These are phyloP conservation scores for Brachionus koreanus DNA, from an alignment of 1,140 invertebrate genomes.

Conservation along the genomic window DNA sequence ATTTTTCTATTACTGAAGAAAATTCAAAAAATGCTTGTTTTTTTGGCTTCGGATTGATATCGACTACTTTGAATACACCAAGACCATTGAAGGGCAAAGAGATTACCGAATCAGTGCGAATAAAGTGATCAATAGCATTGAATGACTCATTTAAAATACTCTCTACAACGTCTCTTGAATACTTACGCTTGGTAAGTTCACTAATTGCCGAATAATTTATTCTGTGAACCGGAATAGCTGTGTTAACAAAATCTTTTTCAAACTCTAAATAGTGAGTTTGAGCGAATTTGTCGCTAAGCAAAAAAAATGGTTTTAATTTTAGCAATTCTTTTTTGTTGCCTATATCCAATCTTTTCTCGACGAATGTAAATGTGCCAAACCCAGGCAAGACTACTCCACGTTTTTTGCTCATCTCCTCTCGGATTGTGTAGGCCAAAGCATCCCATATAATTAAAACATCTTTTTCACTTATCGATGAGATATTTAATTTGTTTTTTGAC, in stretches of 20 bases:
- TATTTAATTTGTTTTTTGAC: not conserved
- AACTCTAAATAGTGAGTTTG: not conserved
- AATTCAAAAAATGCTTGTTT: constrained; percentile 20
- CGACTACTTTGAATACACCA: not conserved
- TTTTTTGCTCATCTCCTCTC: constrained; percentile 40
- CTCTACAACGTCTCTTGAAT: constrained; percentile 26
- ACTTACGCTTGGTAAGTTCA: constrained; percentile 24
- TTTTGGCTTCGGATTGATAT: constrained; percentile 39
- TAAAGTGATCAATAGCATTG: constrained; percentile 19
- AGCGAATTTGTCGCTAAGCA: constrained; percentile 35
- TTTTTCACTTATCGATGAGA: not conserved
- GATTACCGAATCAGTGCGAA: not conserved
- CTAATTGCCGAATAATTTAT: constrained; percentile 19
- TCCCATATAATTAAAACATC: constrained; percentile 42
- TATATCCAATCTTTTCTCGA: constrained; percentile 13
- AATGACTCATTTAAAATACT: constrained; percentile 8
- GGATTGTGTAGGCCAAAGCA: constrained; percentile 6
- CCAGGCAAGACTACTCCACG: not conserved
- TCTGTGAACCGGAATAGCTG: constrained; percentile 24
- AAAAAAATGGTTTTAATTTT: constrained; percentile 29
- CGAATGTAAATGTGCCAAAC: constrained; percentile 37
- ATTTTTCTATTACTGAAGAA: not conserved
- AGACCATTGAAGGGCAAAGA: not conserved
- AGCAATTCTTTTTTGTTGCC: constrained; percentile 37
- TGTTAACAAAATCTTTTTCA: constrained; percentile 10